Evolutionary conservation across 2,113 vertebrate species (phyloP).

Genomic region (Clinocottus analis): DNA sequence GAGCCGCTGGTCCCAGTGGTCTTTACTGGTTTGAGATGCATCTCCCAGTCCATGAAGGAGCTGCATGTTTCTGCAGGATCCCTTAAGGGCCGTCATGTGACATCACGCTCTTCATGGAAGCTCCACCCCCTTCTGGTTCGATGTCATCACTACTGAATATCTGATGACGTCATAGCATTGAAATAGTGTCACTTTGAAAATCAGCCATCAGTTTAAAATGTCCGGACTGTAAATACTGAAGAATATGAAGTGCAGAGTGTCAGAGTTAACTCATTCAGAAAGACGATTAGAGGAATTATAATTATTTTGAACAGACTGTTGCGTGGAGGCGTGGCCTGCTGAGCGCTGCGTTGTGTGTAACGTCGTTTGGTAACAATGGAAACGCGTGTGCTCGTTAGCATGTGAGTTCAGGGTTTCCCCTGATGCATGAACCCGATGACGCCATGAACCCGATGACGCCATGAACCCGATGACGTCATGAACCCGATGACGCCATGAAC

Average conservation of each 20-base stretch:
- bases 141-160: not conserved
- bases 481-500: no score
- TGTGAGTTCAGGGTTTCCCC: not conserved
- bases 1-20: not conserved
- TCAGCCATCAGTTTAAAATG: not conserved
- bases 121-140: not conserved
- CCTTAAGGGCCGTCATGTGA: not conserved
- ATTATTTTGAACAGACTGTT: not conserved
- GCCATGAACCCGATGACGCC: no score
- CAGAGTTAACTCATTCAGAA: not conserved
- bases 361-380: not conserved
- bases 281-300: not conserved
- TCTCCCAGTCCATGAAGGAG: no score
- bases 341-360: not conserved
- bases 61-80: no score
- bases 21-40: no score
- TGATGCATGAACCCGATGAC: no score
- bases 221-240: not conserved
- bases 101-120: not conserved
- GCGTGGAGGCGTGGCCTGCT: no score
- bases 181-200: not conserved
- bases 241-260: not conserved
- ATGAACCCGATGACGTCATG: no score
- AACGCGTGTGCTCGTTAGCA: not conserved
- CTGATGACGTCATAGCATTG: not conserved